A percentile compares a stretch with the other conserved stretches of the same genome.
Evolutionary conservation across 2,888 invertebrate species (phyloP).

Genomic region (Orthonychiurus folsomi): DNA sequence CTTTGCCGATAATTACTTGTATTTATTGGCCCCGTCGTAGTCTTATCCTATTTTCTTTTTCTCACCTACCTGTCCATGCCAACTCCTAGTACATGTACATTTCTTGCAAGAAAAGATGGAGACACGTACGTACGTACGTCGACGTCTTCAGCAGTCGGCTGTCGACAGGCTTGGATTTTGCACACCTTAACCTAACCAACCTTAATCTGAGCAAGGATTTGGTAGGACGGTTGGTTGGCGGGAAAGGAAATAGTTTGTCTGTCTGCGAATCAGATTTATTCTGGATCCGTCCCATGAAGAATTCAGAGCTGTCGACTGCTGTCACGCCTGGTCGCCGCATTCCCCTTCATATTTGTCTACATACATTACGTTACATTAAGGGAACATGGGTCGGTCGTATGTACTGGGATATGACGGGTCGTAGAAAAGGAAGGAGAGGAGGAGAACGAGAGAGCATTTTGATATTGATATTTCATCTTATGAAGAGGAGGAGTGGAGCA

Average conservation of each 20-base stretch:
- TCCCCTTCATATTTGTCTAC: background rate
- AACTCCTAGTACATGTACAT: no score
- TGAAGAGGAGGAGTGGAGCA: conserved; percentile 30
- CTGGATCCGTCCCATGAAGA: background rate
- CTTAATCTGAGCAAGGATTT: no score
- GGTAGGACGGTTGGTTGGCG: no score
- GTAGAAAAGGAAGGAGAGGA: background rate
- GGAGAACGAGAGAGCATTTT: conserved; percentile 25
- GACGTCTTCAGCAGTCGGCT: no score
- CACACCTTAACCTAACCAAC: no score
- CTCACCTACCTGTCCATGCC: no score
- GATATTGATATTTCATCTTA: conserved; percentile 40
- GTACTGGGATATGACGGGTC: no score
- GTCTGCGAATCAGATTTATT: background rate
- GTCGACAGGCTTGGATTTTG: no score
- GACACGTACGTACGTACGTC: no score
- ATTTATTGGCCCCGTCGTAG: no score
- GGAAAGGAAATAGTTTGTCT: background rate
- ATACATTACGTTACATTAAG: background rate
- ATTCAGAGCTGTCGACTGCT: background rate
- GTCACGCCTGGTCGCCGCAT: background rate
- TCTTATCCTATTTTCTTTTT: background rate
- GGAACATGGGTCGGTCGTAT: no score
- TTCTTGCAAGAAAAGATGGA: no score
- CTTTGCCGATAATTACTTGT: background rate